A percentile compares a stretch with the other conserved stretches of the same genome.
phyloP scores from a whole-genome alignment of 1,140 invertebrate species.

The Caerostris extrusa region DNA sequence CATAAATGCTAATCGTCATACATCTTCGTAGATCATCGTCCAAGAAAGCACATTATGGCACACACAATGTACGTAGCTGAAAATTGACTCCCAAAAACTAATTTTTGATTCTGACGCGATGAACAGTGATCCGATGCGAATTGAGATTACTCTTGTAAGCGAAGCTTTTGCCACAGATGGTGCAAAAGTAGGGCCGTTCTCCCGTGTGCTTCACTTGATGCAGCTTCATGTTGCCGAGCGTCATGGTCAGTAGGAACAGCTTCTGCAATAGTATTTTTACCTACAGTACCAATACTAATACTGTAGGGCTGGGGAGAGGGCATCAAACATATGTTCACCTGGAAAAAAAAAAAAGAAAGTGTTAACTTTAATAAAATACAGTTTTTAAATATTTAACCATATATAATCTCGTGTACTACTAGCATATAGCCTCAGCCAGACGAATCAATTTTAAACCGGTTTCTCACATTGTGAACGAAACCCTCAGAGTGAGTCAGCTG shows the following conservation, averaged over 20 bases:
- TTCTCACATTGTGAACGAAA: too few species aligned
- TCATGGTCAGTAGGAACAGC: not conserved
- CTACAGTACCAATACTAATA: not conserved
- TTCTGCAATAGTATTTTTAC: slow-evolving; percentile 4
- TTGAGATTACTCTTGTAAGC: slow-evolving; percentile 37
- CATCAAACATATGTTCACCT: not conserved
- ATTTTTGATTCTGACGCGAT: not conserved
- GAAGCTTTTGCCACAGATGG: slow-evolving; percentile 7
- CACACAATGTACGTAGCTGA: too few species aligned
- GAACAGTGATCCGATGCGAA: not conserved
- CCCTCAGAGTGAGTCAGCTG: too few species aligned
- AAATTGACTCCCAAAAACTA: too few species aligned
- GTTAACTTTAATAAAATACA: not conserved
- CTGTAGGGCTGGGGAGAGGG: not conserved
- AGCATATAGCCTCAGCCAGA: too few species aligned
- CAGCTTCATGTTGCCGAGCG: not conserved
- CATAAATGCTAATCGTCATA: too few species aligned
- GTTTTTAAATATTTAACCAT: too few species aligned
- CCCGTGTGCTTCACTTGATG: slow-evolving; percentile 37
- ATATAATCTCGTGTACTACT: too few species aligned
- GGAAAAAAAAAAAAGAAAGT: not conserved
- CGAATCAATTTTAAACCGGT: too few species aligned
- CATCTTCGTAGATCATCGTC: too few species aligned
- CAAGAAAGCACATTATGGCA: too few species aligned
- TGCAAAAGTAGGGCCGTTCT: not conserved